Percentiles rank a stretch among this genome's conserved stretches.
These are phyloP conservation scores for Pipa parva DNA, from an alignment of 2,113 vertebrate species.

Conservation along the genomic window DNA sequence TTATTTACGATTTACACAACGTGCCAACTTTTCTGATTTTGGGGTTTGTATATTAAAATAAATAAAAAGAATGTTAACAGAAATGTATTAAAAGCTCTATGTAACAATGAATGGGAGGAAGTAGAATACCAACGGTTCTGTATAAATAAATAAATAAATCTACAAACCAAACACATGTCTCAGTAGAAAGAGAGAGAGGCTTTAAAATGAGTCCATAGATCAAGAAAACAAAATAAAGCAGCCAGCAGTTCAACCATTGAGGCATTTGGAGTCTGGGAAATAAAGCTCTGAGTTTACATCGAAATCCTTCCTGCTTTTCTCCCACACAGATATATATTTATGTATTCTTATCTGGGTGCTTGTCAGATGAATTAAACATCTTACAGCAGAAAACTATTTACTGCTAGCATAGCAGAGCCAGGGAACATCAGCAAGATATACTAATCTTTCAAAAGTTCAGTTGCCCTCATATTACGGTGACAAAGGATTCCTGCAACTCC, in stretches of 20 bases:
- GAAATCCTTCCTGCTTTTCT: background rate
- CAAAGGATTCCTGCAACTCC: no score
- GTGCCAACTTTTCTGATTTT: no score
- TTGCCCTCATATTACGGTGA: background rate
- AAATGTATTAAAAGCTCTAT: no score
- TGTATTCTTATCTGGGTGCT: constrained; percentile 28
- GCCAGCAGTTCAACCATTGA: background rate
- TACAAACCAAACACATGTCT: no score
- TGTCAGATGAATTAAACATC: constrained; percentile 37
- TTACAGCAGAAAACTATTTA: background rate
- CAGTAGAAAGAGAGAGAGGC: background rate
- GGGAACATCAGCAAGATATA: background rate
- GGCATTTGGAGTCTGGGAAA: constrained; percentile 17
- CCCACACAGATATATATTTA: constrained; percentile 31
- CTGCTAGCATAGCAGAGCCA: background rate
- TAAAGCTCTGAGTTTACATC: constrained; percentile 16
- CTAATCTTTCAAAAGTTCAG: background rate
- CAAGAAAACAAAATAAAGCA: constrained; percentile 4
- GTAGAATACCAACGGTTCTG: no score
- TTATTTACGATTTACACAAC: no score
- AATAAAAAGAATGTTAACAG: no score
- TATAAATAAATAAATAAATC: no score
- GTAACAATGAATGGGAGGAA: no score
- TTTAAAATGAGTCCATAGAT: constrained; percentile 19
- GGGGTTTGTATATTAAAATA: no score